Percentiles rank a stretch among this genome's conserved stretches.
These are phyloP conservation scores for Pseudochirops cupreus DNA, from an alignment of 2,797 vertebrate genomes.

Conservation along the genomic window DNA sequence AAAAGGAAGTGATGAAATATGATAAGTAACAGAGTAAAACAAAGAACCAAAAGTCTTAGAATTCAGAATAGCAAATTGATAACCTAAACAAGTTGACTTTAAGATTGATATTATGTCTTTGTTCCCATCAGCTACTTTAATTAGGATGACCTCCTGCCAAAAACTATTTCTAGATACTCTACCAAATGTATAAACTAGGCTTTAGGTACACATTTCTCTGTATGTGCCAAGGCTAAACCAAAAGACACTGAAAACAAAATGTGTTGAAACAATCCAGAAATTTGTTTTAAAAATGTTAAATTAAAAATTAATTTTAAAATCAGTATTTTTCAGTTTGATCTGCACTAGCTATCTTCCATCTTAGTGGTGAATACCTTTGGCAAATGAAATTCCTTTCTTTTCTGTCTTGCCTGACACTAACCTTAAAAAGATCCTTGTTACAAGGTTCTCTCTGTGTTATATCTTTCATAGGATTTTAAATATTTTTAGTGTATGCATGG, in stretches of 20 bases:
- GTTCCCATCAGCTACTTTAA: not conserved
- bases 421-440: not conserved
- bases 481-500: not conserved
- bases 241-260: conserved; percentile 67
- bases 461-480: not conserved
- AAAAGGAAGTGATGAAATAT: conserved; percentile 7
- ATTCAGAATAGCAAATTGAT: conserved; percentile 2
- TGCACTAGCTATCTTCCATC: not conserved
- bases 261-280: conserved; percentile 71
- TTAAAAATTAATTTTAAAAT: conserved; percentile 5
- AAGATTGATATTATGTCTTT: conserved; percentile 7
- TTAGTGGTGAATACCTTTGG: not conserved
- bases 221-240: conserved; percentile 53
- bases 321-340: no score
- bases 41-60: conserved; percentile 11
- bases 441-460: not conserved
- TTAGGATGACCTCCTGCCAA: conserved; percentile 46
- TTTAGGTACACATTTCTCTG: conserved; percentile 71
- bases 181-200: conserved; percentile 74
- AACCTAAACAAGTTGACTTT: not conserved
- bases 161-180: conserved; percentile 58
- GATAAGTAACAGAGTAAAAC: conserved; percentile 17
- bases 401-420: not conserved
- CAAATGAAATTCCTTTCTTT: not conserved
- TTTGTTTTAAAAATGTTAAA: conserved; percentile 70